Conservation (phyloP, 2,113 vertebrate genomes). For the Plecotus auritus region DNA sequence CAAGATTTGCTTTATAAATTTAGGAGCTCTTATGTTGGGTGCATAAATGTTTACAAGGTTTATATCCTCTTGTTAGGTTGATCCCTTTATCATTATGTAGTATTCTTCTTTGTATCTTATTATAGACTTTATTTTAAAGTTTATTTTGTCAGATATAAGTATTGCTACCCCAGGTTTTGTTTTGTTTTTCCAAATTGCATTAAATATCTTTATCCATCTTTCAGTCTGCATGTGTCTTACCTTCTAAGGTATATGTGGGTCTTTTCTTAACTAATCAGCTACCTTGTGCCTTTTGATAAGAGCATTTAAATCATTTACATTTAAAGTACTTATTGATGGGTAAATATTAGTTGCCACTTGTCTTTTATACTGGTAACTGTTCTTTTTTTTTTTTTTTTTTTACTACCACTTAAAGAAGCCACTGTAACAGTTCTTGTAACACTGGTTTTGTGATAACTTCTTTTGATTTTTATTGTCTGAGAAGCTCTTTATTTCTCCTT, state of each 20-base stretch:
- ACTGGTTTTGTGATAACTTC: not conserved
- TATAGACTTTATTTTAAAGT: not conserved
- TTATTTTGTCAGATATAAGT: not conserved
- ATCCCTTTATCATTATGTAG: not conserved
- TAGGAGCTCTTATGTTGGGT: not conserved
- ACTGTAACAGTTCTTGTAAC: not conserved
- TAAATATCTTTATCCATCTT: not conserved
- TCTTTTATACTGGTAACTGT: not conserved
- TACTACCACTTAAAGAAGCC: not conserved
- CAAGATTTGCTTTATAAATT: not conserved
- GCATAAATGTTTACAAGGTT: not conserved
- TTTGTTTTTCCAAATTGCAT: not conserved
- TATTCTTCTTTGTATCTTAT: not conserved
- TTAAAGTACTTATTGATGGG: not conserved
- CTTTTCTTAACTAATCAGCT: not conserved
- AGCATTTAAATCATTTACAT: not conserved
- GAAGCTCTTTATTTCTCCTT: not conserved
- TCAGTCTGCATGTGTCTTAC: not conserved
- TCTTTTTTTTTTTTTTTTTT: not conserved
- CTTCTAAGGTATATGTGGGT: not conserved
- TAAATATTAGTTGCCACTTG: not conserved
- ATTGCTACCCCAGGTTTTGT: not conserved
- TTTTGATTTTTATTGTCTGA: not conserved
- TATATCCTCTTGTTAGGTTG: not conserved
- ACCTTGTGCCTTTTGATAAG: not conserved